These are phyloP conservation scores for Diaperis boleti DNA, from an alignment of 2,888 invertebrate genomes.

Conservation along the genomic window DNA sequence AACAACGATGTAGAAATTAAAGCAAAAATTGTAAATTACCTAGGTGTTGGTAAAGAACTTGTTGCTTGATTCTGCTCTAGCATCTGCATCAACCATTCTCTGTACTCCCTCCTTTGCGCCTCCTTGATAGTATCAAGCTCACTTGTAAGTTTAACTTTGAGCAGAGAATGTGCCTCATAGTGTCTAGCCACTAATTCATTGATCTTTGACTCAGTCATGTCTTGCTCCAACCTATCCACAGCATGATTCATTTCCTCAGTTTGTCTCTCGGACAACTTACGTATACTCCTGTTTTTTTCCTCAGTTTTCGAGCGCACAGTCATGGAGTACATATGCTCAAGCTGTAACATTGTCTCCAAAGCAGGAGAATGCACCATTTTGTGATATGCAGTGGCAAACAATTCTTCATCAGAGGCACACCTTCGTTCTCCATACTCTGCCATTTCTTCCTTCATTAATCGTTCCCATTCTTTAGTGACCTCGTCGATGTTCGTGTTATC, in stretches of 20 bases:
- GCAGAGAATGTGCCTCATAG: conserved; percentile 84
- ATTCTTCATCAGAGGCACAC: conserved; percentile 86
- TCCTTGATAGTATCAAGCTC: conserved; percentile 87
- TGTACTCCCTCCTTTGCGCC: conserved; percentile 87
- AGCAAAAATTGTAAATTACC: not conserved
- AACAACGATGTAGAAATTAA: conserved; percentile 27
- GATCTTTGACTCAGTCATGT: conserved; percentile 86
- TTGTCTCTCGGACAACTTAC: conserved; percentile 78
- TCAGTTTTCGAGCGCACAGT: conserved; percentile 80
- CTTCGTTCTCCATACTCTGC: conserved; percentile 85
- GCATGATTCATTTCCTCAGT: conserved; percentile 91
- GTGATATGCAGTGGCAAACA: conserved; percentile 89
- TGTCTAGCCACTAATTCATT: conserved; percentile 86
- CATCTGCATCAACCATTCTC: conserved; percentile 89
- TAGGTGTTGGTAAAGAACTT: conserved; percentile 68
- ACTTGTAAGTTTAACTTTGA: conserved; percentile 88
- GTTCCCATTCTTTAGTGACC: conserved; percentile 84
- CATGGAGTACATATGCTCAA: conserved; percentile 89
- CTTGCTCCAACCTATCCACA: conserved; percentile 80
- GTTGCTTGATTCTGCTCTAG: conserved; percentile 78
- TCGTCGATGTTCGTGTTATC: conserved; percentile 79
- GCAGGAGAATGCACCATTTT: conserved; percentile 75
- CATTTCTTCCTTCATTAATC: conserved; percentile 82
- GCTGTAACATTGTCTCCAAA: conserved; percentile 86
- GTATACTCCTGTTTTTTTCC: conserved; percentile 80